Evolutionary conservation across 2,888 invertebrate genomes (phyloP).

Genomic region (Ditylenchus weischeri): DNA sequence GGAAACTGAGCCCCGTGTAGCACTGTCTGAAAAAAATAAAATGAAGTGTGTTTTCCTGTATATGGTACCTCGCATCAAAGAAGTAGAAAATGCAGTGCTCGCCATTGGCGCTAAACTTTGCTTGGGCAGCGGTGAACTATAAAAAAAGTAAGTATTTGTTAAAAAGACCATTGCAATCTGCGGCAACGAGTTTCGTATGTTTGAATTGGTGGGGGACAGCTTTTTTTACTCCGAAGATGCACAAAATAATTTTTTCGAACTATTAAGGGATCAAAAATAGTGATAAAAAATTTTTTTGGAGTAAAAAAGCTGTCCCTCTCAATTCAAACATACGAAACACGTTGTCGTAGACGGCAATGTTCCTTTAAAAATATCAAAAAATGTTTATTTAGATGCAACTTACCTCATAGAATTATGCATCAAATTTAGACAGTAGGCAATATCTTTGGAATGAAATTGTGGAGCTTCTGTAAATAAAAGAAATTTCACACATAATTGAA

Average conservation of each 20-base stretch:
- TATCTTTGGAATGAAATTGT: conserved; percentile 80
- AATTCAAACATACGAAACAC: too few species aligned
- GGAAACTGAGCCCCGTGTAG: conserved; percentile 57
- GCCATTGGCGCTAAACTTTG: conserved; percentile 53
- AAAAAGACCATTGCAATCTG: too few species aligned
- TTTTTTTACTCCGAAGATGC: too few species aligned
- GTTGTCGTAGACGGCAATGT: too few species aligned
- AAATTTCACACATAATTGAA: conserved; percentile 1
- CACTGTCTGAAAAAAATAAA: conserved; percentile 25
- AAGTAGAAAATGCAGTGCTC: conserved; percentile 49
- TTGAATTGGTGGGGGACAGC: too few species aligned
- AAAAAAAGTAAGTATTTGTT: too few species aligned
- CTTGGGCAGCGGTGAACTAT: conserved; percentile 57
- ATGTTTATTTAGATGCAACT: conserved; percentile 6
- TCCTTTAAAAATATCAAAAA: too few species aligned
- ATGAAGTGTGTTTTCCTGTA: not conserved
- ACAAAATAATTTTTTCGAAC: too few species aligned
- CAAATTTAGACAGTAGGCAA: conserved; percentile 82
- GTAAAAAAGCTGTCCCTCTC: too few species aligned
- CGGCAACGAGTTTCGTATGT: too few species aligned
- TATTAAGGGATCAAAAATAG: too few species aligned
- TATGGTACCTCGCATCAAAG: conserved; percentile 45
- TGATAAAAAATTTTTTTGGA: too few species aligned
- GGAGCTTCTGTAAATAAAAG: conserved; percentile 73
- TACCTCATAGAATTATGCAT: conserved; percentile 72